phyloP scores from a whole-genome alignment of 2,888 invertebrate genomes.

The Perdita meconis region DNA sequence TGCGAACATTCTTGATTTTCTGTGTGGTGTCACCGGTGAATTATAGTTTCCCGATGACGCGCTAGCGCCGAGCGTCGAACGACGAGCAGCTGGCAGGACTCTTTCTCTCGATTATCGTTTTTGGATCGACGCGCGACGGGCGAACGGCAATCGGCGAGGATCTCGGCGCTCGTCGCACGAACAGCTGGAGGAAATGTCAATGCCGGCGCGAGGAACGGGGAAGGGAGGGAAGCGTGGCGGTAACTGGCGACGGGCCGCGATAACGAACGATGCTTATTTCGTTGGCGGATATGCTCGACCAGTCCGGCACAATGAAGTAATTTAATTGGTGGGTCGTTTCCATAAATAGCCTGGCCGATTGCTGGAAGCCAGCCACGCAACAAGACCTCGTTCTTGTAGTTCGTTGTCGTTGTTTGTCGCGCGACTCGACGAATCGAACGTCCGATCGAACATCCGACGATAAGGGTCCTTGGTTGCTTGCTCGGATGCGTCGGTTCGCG shows the following conservation, averaged over 20 bases:
- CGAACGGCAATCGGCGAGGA: conserved; percentile 47
- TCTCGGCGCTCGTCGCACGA: conserved; percentile 44
- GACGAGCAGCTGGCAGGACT: conserved; percentile 52
- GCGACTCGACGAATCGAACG: conserved; percentile 9
- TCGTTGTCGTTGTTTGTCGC: not conserved
- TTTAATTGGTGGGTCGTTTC: conserved; percentile 63
- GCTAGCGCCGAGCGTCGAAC: too few relatives aligned
- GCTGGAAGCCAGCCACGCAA: conserved; percentile 1
- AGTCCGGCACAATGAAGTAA: conserved; percentile 49
- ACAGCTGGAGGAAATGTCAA: conserved; percentile 72
- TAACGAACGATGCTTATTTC: conserved; percentile 55
- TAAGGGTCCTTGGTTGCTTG: conserved; percentile 20
- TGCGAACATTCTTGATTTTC: conserved; percentile 38
- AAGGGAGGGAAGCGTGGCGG: conserved; percentile 15
- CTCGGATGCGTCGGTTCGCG: not conserved
- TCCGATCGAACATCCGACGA: conserved; percentile 32
- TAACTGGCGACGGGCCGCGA: conserved; percentile 29
- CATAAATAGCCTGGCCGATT: conserved; percentile 59
- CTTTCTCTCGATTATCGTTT: conserved; percentile 54
- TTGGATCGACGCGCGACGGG: conserved; percentile 49
- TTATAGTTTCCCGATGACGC: conserved; percentile 50
- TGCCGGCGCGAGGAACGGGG: conserved; percentile 20
- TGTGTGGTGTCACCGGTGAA: conserved; percentile 11
- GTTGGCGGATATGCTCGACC: conserved; percentile 47
- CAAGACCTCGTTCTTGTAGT: not conserved